Conservation (phyloP, 2,888 invertebrate genomes). For the Temnothorax unifasciatus region DNA sequence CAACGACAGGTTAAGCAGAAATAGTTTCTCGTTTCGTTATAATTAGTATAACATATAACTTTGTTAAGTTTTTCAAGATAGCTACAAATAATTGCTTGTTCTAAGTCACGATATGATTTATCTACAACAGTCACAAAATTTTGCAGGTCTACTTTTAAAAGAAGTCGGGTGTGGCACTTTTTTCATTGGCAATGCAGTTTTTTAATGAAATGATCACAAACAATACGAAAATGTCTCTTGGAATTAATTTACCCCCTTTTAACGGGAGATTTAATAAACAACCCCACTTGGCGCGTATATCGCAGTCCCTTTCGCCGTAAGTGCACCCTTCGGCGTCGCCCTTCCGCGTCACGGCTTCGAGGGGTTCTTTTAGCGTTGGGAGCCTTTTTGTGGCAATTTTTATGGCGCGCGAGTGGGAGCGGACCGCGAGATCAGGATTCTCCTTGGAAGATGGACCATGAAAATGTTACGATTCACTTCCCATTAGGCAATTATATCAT, state of each 20-base stretch:
- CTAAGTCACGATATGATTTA: neutral
- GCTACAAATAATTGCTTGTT: neutral
- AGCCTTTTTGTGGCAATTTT: slow-evolving; percentile 68
- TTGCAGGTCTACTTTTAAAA: slow-evolving; percentile 44
- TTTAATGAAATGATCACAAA: slow-evolving; percentile 60
- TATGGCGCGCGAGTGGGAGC: slow-evolving; percentile 59
- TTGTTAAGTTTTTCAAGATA: neutral
- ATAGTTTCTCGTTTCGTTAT: neutral
- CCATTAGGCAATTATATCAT: slow-evolving; percentile 73
- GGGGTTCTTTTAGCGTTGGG: slow-evolving; percentile 57
- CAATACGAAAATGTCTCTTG: slow-evolving; percentile 64
- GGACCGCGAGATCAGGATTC: slow-evolving; percentile 58
- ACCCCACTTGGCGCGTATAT: slow-evolving; percentile 61
- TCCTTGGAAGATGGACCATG: slow-evolving; percentile 73
- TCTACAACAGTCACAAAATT: neutral
- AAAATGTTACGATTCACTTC: slow-evolving; percentile 73
- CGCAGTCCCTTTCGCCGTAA: slow-evolving; percentile 68
- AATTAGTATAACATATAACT: too few relatives aligned
- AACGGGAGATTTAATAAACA: slow-evolving; percentile 76
- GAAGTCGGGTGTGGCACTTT: slow-evolving; percentile 49
- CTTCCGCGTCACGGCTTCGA: slow-evolving; percentile 63
- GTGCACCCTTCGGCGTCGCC: slow-evolving; percentile 60
- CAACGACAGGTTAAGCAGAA: neutral
- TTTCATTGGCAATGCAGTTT: slow-evolving; percentile 45
- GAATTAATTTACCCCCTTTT: slow-evolving; percentile 76